These are phyloP conservation scores for Agapornis canus DNA, from an alignment of 2,797 vertebrate genomes.

Conservation along the genomic window DNA sequence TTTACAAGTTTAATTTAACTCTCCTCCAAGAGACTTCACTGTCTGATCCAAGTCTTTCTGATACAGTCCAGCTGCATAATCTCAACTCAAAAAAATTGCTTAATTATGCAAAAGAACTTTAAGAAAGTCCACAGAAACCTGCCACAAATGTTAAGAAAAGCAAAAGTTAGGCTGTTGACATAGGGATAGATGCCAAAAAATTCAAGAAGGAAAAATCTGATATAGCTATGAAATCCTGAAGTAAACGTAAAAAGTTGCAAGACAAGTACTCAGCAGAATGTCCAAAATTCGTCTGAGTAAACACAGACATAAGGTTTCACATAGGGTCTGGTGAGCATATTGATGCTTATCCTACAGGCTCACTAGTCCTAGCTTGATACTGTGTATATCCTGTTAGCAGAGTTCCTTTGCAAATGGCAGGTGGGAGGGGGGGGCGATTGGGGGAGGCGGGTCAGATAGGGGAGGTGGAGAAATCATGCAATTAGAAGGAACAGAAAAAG, in stretches of 20 bases:
- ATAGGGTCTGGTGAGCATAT: accelerated
- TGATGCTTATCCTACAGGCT: background rate
- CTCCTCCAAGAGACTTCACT: background rate
- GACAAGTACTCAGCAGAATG: background rate
- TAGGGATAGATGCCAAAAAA: background rate
- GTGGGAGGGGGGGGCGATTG: too few species aligned
- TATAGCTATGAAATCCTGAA: background rate
- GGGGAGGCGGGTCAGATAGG: too few species aligned
- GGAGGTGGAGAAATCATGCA: background rate
- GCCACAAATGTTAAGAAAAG: background rate
- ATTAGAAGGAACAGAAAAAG: background rate
- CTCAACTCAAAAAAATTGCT: accelerated
- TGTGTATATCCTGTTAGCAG: background rate
- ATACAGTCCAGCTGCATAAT: background rate
- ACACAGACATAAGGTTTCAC: background rate
- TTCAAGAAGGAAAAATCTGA: background rate
- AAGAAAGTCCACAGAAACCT: background rate
- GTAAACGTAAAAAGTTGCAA: background rate
- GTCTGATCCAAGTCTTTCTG: background rate
- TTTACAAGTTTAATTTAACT: background rate
- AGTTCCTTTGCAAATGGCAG: background rate
- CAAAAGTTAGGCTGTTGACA: background rate
- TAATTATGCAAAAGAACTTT: background rate
- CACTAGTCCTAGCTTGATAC: background rate
- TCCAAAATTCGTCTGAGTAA: background rate